phyloP scores from a whole-genome alignment of 2,888 invertebrate genomes.

The Cyclophora punctaria region DNA sequence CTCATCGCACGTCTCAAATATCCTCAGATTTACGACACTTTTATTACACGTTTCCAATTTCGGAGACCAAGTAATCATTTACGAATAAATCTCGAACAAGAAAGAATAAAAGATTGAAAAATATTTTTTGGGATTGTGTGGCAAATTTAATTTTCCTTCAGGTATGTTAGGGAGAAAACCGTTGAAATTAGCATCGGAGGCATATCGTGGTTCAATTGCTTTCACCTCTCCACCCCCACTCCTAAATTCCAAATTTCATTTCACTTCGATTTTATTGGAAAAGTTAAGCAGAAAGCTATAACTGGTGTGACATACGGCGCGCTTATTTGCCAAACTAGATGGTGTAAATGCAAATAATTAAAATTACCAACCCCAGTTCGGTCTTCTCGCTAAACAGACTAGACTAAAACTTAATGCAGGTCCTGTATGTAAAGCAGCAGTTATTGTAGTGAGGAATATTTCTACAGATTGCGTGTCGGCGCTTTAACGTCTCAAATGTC shows the following conservation, averaged over 20 bases:
- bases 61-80: constrained; percentile 1
- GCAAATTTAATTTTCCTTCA: constrained; percentile 34
- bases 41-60: no score
- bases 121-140: constrained; percentile 26
- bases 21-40: no score
- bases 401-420: no score
- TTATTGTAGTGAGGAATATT: no score
- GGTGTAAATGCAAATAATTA: no score
- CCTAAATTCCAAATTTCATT: constrained; percentile 64
- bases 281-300: constrained; percentile 58
- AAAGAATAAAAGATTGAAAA: constrained; percentile 11
- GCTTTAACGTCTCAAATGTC: no score
- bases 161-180: constrained; percentile 29
- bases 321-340: constrained; percentile 7
- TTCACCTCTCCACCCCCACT: constrained; percentile 42
- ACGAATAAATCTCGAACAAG: constrained; percentile 4
- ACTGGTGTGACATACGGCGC: constrained; percentile 29
- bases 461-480: no score
- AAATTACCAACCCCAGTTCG: no score
- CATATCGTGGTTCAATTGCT: constrained; percentile 43
- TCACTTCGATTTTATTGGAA: constrained; percentile 68
- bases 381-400: no score
- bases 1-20: no score
- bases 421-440: no score
- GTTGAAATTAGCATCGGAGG: constrained; percentile 43